Evolutionary conservation across 1,140 invertebrate species (phyloP).

Genomic region (Delia radicum): DNA sequence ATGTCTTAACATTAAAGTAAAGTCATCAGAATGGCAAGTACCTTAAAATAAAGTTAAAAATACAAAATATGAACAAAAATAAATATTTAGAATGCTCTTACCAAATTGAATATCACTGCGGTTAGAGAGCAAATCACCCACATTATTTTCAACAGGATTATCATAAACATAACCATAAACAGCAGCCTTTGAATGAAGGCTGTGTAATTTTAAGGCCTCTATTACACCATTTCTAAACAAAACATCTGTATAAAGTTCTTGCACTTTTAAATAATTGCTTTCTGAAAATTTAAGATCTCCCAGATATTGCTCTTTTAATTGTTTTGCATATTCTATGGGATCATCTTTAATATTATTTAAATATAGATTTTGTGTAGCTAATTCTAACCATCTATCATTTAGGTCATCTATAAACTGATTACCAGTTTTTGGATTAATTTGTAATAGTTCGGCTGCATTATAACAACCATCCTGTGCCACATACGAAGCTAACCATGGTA

Average conservation of each 20-base stretch:
- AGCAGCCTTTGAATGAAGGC: conserved; percentile 27
- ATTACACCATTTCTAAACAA: conserved; percentile 37
- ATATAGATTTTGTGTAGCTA: conserved; percentile 32
- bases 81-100: neutral
- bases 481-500: conserved; percentile 61
- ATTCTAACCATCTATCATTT: conserved; percentile 31
- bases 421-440: conserved; percentile 12
- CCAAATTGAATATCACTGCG: conserved; percentile 36
- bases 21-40: conserved; percentile 42
- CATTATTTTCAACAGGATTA: conserved; percentile 35
- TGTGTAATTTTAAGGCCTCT: conserved; percentile 33
- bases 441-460: conserved; percentile 52
- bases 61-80: neutral
- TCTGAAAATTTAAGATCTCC: conserved; percentile 29
- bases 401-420: conserved; percentile 27
- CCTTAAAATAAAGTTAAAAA: conserved; percentile 27
- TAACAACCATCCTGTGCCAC: conserved; percentile 60
- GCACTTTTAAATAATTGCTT: conserved; percentile 35
- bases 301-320: conserved; percentile 33
- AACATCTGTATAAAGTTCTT: conserved; percentile 38
- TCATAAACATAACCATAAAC: conserved; percentile 39
- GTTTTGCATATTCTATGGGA: conserved; percentile 34
- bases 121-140: conserved; percentile 26
- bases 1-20: conserved; percentile 36
- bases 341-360: conserved; percentile 20